phyloP scores from a whole-genome alignment of 2,888 invertebrate species.

The Aquatica leii region DNA sequence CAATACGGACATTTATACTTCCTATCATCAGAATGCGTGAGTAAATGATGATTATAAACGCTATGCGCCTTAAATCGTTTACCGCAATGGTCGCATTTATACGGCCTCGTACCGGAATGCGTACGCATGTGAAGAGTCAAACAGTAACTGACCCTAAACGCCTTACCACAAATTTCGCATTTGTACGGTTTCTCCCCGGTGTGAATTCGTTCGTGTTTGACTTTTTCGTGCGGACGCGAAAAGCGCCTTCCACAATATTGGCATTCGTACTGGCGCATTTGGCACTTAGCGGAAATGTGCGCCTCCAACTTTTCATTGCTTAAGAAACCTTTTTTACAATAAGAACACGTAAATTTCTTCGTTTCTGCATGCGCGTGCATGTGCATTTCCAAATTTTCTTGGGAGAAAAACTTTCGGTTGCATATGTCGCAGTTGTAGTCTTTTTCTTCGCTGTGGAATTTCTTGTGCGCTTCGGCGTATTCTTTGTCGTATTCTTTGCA shows the following conservation, averaged over 20 bases:
- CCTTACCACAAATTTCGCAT: conserved; percentile 82
- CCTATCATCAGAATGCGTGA: conserved; percentile 79
- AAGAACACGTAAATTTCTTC: conserved; percentile 61
- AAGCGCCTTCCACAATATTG: conserved; percentile 77
- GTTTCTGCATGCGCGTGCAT: conserved; percentile 71
- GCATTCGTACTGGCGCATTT: conserved; percentile 70
- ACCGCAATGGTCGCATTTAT: conserved; percentile 75
- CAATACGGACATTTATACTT: conserved; percentile 80
- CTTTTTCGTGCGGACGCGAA: conserved; percentile 79
- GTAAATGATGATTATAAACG: conserved; percentile 79
- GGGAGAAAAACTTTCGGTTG: conserved; percentile 74
- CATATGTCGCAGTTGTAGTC: conserved; percentile 72
- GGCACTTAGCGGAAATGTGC: conserved; percentile 52
- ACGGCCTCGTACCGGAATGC: conserved; percentile 80
- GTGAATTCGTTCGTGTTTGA: conserved; percentile 85
- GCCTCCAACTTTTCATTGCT: conserved; percentile 53
- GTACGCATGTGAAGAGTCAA: conserved; percentile 81
- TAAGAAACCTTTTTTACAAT: conserved; percentile 57
- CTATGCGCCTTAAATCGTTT: conserved; percentile 82
- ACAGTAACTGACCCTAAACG: conserved; percentile 82
- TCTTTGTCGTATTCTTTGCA: conserved; percentile 62
- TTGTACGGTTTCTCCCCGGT: conserved; percentile 81
- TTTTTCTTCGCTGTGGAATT: conserved; percentile 68
- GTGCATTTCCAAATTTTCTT: conserved; percentile 75
- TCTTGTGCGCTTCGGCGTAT: conserved; percentile 70